Base-by-base conservation (phyloP, 2,888 invertebrate species). In the Tyria jacobaeae region DNA sequence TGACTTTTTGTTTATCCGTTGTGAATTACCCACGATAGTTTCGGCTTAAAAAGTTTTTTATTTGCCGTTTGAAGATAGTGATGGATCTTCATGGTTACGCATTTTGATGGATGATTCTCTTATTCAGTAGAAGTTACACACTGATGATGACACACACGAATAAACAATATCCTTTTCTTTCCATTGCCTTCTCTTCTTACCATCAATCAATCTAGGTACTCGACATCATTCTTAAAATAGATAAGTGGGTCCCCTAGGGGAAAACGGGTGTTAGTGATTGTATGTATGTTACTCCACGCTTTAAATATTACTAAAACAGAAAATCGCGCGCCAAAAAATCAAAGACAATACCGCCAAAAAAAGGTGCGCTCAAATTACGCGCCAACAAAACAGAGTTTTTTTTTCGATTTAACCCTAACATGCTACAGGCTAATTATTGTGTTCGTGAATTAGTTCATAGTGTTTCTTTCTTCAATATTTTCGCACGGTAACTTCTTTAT, bases 1-100 rank as follows among this genome's bases (percentile, higher is more conserved):
- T 66, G 70, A 87, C 89, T 92, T 92, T 92, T 92, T 92, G 92
- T 93, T 92, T 92, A 91, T 89, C 84, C 84, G 81, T 80, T 76
- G 82, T 47, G 49, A 57, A 68, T 73, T 59, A 48, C 61, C 70
- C 64, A 60, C 70, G 54, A 59, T 67, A 24, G 57, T 64, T 57
- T 47, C 50, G 66, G 79, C 72, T 81, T 79, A 54, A 60, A 62
- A n/a, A 41, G 62, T 62, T 31, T 31, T 31, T 31, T 31, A 31
- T 44, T 44, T 21, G 12, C 21, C 1, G 21, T 21, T 44, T 12
- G 49, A 35, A 25, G 55, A 31, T 31, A 51, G 24, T 59, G 50
- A 56, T 55, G 34, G 55, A 61, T 61, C 34, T 57, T 31, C 31
- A 17, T 56, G 50, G 50, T 51, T 44, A 2, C 54, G 54, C 39